phyloP scores from a whole-genome alignment of 2,113 vertebrate genomes.

The Furnarius figulus region DNA sequence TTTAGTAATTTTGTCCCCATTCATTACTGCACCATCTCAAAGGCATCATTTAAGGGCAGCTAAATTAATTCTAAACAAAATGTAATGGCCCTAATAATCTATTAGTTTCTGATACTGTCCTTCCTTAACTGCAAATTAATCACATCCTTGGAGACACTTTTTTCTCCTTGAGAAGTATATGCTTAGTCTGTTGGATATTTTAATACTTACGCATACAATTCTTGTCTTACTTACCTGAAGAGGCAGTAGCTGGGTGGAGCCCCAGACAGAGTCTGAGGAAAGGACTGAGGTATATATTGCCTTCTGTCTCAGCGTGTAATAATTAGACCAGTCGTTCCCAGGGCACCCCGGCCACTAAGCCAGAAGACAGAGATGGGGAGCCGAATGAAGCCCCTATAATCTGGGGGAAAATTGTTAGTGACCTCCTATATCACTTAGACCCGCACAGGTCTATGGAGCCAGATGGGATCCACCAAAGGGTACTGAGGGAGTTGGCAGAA shows the following conservation, averaged over 20 bases:
- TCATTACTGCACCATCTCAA: neutral
- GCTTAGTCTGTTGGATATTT: neutral
- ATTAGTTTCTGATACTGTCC: neutral
- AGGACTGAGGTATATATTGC: neutral
- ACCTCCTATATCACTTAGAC: neutral
- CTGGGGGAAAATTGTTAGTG: neutral
- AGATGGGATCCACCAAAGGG: neutral
- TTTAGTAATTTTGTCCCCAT: neutral
- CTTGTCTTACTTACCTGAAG: neutral
- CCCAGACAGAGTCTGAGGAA: neutral
- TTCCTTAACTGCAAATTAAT: slow-evolving; percentile 14
- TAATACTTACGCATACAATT: neutral
- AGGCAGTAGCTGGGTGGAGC: neutral
- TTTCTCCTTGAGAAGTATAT: neutral
- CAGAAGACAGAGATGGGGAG: neutral
- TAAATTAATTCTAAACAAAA: neutral
- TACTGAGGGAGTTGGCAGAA: neutral
- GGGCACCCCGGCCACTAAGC: neutral
- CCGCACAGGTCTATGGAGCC: neutral
- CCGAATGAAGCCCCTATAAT: neutral
- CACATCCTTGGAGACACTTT: neutral
- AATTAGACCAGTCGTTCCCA: neutral
- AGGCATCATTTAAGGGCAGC: neutral
- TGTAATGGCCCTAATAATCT: neutral
- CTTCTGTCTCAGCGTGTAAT: neutral